phyloP scores from a whole-genome alignment of 1,140 invertebrate species.

The Macrocentrus cingulum region DNA sequence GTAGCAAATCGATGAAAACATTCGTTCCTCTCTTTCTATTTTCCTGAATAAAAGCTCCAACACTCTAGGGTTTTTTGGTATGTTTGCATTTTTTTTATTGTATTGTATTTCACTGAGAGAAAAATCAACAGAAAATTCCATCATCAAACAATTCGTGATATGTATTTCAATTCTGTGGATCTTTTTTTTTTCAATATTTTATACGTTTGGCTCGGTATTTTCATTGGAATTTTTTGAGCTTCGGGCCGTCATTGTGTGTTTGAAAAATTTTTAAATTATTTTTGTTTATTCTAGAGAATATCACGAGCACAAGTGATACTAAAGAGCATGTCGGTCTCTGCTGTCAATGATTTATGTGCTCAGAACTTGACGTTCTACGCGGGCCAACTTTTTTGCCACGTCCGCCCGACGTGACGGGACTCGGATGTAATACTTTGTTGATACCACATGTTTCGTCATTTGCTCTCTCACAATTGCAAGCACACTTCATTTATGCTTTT shows the following conservation, averaged over 20 bases:
- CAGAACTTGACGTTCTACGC: slow-evolving; percentile 8
- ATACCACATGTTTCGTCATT: slow-evolving; percentile 10
- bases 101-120: background rate
- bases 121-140: too few species aligned
- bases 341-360: slow-evolving; percentile 24
- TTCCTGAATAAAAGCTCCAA: background rate
- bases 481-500: too few species aligned
- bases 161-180: too few species aligned
- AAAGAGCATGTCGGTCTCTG: background rate
- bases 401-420: slow-evolving; percentile 19
- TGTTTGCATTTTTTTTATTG: background rate
- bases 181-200: too few species aligned
- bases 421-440: slow-evolving; percentile 13
- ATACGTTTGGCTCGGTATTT: too few species aligned
- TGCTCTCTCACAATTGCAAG: slow-evolving; percentile 1
- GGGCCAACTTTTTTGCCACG: slow-evolving; percentile 22
- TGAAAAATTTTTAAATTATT: background rate
- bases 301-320: background rate
- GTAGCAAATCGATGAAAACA: slow-evolving; percentile 10
- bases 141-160: background rate
- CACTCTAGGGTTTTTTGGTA: slow-evolving; percentile 1
- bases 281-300: background rate
- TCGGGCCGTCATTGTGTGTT: too few species aligned
- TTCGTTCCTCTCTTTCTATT: background rate
- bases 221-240: too few species aligned